Percentiles rank a stretch among this genome's conserved stretches.
These are phyloP conservation scores for Rhamphomyia laevipes DNA, from an alignment of 2,888 invertebrate genomes.

Conservation along the genomic window DNA sequence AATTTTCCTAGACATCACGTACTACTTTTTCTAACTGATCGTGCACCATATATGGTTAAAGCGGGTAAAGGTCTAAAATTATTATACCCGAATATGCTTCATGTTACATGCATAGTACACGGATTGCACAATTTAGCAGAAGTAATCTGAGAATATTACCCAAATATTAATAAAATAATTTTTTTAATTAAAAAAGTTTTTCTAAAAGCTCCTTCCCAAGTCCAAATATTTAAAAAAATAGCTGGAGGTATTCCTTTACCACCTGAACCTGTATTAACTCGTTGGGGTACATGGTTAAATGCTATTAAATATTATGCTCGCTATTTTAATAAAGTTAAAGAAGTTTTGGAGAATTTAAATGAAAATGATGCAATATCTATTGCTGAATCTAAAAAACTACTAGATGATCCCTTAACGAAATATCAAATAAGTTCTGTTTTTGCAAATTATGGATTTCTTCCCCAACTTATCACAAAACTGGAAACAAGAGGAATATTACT, in stretches of 20 bases:
- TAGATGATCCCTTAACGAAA: too few relatives aligned
- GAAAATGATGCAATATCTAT: too few relatives aligned
- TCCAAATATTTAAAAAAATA: conserved; percentile 20
- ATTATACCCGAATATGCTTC: conserved; percentile 16
- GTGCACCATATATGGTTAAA: conserved; percentile 18
- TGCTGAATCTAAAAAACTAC: too few relatives aligned
- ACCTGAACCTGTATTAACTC: conserved; percentile 22
- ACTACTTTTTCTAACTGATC: conserved; percentile 5
- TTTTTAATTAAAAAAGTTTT: conserved; percentile 1
- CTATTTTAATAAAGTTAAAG: background rate
- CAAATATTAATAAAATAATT: background rate
- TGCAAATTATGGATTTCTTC: too few relatives aligned
- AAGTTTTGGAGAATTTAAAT: too few relatives aligned
- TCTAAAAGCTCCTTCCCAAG: conserved; percentile 15
- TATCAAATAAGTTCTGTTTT: too few relatives aligned
- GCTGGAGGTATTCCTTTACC: conserved; percentile 20
- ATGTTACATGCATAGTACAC: conserved; percentile 21
- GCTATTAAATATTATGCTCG: conserved; percentile 1
- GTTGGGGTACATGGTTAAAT: conserved; percentile 23
- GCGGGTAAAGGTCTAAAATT: conserved; percentile 16
- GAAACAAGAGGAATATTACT: too few relatives aligned
- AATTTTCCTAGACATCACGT: background rate
- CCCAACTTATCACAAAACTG: too few relatives aligned
- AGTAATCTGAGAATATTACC: conserved; percentile 15
- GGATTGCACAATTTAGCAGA: conserved; percentile 22